Evolutionary conservation across 2,797 vertebrate species (phyloP).

Genomic region (Macrochelys suwanniensis): DNA sequence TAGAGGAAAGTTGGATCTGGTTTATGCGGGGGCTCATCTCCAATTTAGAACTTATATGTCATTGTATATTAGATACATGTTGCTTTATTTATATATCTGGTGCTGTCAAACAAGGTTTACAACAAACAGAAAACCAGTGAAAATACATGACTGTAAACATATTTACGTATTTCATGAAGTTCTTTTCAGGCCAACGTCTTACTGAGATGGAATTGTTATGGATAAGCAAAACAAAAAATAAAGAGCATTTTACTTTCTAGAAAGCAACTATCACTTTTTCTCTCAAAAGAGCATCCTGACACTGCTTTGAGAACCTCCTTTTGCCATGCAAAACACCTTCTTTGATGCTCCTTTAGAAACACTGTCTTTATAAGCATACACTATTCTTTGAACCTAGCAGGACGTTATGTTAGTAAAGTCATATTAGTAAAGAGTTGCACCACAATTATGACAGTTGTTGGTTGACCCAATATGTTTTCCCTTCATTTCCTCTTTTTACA

Average conservation of each 20-base stretch:
- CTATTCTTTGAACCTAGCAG: neutral
- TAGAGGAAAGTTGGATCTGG: neutral
- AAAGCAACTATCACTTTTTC: neutral
- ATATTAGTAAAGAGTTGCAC: neutral
- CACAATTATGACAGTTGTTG: neutral
- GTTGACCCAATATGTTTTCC: neutral
- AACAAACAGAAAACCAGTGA: neutral
- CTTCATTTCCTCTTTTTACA: neutral
- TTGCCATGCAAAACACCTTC: neutral
- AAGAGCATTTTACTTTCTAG: neutral
- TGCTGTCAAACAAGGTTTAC: neutral
- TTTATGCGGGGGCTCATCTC: neutral
- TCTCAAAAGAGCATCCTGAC: neutral
- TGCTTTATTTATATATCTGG: neutral
- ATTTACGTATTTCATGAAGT: neutral
- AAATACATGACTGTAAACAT: neutral
- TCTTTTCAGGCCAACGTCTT: neutral
- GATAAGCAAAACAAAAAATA: neutral
- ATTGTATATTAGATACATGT: neutral
- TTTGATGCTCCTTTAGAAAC: neutral
- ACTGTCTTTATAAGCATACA: neutral
- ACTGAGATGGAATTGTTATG: neutral
- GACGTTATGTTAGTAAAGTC: neutral
- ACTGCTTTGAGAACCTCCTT: neutral
- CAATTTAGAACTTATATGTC: neutral